phyloP scores from a whole-genome alignment of 92 coral and sea anemone genomes.

The Parazoanthus swiftii region DNA sequence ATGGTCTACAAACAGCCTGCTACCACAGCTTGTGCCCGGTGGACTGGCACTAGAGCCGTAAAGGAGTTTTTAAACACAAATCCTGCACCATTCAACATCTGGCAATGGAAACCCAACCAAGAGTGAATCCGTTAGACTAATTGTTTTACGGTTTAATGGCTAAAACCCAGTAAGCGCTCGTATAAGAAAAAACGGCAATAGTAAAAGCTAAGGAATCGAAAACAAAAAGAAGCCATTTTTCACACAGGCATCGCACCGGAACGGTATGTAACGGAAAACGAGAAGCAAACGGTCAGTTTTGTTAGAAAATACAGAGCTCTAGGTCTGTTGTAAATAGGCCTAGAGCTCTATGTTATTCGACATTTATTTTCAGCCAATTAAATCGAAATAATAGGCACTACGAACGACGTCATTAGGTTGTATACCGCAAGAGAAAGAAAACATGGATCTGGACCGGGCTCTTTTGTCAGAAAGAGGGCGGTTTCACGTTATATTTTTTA shows the following conservation, averaged over 20 bases:
- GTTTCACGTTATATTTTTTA: background rate
- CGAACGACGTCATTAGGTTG: background rate
- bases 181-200: background rate
- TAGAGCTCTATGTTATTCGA: too few relatives aligned
- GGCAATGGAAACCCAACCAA: background rate
- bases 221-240: background rate
- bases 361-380: too few relatives aligned
- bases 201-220: background rate
- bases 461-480: background rate
- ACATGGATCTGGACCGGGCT: background rate
- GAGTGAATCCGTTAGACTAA: background rate
- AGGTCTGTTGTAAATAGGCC: background rate
- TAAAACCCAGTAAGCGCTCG: background rate
- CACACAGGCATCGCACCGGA: background rate
- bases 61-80: background rate
- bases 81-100: background rate
- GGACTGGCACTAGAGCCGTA: background rate
- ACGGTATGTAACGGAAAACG: background rate
- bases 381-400: background rate
- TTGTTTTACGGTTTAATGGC: background rate
- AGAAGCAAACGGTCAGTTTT: too few relatives aligned
- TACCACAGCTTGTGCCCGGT: background rate
- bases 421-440: background rate
- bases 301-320: too few relatives aligned
- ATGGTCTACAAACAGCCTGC: background rate